Percentiles rank a stretch among this genome's conserved stretches.
phyloP scores from a whole-genome alignment of 2,797 vertebrate genomes.

The Semotilus atromaculatus region DNA sequence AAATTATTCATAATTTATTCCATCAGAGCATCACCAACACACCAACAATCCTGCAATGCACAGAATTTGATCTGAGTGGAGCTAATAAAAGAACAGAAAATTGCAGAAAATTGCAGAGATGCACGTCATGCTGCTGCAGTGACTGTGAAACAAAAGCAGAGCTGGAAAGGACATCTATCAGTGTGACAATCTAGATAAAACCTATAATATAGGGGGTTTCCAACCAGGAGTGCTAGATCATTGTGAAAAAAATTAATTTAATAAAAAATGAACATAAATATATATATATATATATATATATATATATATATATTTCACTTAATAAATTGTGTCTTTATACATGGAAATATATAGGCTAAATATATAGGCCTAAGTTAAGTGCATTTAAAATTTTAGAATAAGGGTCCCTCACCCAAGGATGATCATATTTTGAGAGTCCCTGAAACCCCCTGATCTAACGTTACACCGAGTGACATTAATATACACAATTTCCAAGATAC shows the following conservation, averaged over 20 bases:
- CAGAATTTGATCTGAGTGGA: neutral
- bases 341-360: neutral
- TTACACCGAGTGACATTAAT: neutral
- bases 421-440: neutral
- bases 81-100: constrained; percentile 32
- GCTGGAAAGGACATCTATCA: constrained; percentile 2
- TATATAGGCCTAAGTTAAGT: neutral
- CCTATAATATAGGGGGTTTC: neutral
- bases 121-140: constrained; percentile 14
- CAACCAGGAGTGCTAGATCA: neutral
- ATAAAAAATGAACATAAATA: neutral
- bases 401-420: neutral
- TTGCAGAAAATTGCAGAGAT: constrained; percentile 6
- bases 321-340: neutral
- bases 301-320: no score
- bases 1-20: neutral
- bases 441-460: neutral
- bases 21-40: constrained; percentile 4
- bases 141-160: constrained; percentile 17
- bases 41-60: neutral
- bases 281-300: no score
- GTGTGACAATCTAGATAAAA: neutral
- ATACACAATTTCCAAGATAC: neutral
- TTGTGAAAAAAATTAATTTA: neutral
- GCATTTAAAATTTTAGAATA: neutral